A percentile compares a stretch with the other conserved stretches of the same genome.
Evolutionary conservation across 2,888 invertebrate genomes (phyloP).

Genomic region (Watsonalla binaria): DNA sequence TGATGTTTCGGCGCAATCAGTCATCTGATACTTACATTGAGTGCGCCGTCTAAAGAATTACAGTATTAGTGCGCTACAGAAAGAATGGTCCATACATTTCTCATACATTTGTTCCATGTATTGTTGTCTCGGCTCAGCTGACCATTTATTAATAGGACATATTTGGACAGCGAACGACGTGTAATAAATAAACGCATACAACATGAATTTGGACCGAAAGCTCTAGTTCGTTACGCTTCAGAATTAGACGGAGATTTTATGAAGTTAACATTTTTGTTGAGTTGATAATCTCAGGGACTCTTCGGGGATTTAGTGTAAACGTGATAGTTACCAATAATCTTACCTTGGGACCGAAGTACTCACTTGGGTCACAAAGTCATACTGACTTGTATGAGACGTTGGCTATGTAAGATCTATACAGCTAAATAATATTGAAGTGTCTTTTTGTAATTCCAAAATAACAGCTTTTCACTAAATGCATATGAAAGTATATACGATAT

Average conservation of each 20-base stretch:
- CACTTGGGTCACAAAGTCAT: too few relatives aligned
- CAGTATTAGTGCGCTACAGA: slow-evolving; percentile 7
- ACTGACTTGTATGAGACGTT: too few relatives aligned
- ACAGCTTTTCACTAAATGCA: too few relatives aligned
- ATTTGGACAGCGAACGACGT: slow-evolving; percentile 64
- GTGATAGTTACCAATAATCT: too few relatives aligned
- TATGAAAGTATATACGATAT: too few relatives aligned
- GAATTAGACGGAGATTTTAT: slow-evolving; percentile 4
- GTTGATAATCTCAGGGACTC: too few relatives aligned
- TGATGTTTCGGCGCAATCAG: background rate
- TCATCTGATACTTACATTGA: slow-evolving; percentile 1
- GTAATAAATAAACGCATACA: slow-evolving; percentile 57
- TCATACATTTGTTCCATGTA: slow-evolving; percentile 50
- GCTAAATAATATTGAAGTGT: too few relatives aligned
- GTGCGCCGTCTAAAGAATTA: slow-evolving; percentile 1
- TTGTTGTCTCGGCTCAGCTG: slow-evolving; percentile 42
- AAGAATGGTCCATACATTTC: slow-evolving; percentile 39
- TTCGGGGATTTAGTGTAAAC: too few relatives aligned
- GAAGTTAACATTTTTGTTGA: background rate
- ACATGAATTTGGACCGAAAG: slow-evolving; percentile 19
- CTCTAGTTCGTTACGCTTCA: slow-evolving; percentile 21
- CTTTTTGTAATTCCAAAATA: too few relatives aligned
- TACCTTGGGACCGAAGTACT: too few relatives aligned
- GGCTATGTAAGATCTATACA: too few relatives aligned
- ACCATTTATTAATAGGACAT: slow-evolving; percentile 70